phyloP scores from a whole-genome alignment of 2,888 invertebrate species.

The Pyrocoelia pectoralis region DNA sequence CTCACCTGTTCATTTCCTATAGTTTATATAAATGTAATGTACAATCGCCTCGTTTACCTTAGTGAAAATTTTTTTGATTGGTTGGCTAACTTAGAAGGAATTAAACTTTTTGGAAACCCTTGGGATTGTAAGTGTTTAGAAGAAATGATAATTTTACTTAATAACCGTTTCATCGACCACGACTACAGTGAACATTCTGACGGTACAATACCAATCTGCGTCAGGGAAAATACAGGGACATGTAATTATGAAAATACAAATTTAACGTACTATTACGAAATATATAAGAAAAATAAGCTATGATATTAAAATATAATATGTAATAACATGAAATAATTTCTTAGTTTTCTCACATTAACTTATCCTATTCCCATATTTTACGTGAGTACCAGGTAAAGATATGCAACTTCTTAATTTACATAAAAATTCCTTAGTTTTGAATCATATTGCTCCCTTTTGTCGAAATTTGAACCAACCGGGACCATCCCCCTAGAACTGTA shows the following conservation, averaged over 20 bases:
- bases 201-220: slow-evolving; percentile 15
- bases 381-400: no score
- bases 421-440: no score
- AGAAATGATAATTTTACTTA: slow-evolving; percentile 17
- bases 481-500: no score
- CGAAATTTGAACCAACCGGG: no score
- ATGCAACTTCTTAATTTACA: no score
- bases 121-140: slow-evolving; percentile 44
- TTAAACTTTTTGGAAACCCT: slow-evolving; percentile 43
- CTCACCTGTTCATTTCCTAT: slow-evolving; percentile 28
- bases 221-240: background rate
- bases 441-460: no score
- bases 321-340: no score
- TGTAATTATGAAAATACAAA: slow-evolving; percentile 11
- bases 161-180: background rate
- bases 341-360: no score
- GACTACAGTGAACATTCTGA: background rate
- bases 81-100: slow-evolving; percentile 36
- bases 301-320: background rate
- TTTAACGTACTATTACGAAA: slow-evolving; percentile 14
- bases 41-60: slow-evolving; percentile 41
- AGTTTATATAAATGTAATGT: slow-evolving; percentile 38
- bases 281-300: no score
- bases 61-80: slow-evolving; percentile 38
- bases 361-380: no score